phyloP scores from a whole-genome alignment of 2,797 vertebrate species.

The Parauchenoglanis ngamensis region DNA sequence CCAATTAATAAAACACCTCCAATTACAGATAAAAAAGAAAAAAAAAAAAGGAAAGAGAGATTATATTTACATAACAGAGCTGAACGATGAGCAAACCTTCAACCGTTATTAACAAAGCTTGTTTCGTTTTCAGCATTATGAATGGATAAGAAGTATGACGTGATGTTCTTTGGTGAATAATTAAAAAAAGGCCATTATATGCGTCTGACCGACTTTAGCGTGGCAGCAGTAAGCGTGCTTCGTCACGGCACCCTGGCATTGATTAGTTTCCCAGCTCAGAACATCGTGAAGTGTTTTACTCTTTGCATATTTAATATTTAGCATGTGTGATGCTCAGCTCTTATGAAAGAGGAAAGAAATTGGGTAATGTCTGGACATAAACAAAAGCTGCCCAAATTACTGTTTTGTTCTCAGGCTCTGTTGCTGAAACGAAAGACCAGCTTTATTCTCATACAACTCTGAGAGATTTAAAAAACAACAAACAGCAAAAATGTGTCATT shows the following conservation, averaged over 20 bases:
- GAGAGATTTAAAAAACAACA: neutral
- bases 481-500: neutral
- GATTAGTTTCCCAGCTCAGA: neutral
- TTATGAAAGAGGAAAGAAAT: neutral
- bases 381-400: neutral
- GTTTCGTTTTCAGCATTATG: too few relatives aligned
- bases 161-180: too few relatives aligned
- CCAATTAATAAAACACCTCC: constrained; percentile 17
- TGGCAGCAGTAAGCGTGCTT: neutral
- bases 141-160: too few relatives aligned
- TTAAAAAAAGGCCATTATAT: too few relatives aligned
- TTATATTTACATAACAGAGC: neutral
- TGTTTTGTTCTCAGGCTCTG: too few relatives aligned
- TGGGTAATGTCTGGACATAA: neutral
- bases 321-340: neutral
- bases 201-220: too few relatives aligned
- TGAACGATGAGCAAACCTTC: neutral
- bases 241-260: too few relatives aligned
- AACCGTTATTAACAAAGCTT: neutral
- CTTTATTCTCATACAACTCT: neutral
- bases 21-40: neutral
- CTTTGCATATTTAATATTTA: neutral
- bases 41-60: neutral
- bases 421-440: neutral
- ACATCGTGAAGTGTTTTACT: neutral